phyloP scores from a whole-genome alignment of 1,140 invertebrate genomes.

The Neodiprion virginianus region DNA sequence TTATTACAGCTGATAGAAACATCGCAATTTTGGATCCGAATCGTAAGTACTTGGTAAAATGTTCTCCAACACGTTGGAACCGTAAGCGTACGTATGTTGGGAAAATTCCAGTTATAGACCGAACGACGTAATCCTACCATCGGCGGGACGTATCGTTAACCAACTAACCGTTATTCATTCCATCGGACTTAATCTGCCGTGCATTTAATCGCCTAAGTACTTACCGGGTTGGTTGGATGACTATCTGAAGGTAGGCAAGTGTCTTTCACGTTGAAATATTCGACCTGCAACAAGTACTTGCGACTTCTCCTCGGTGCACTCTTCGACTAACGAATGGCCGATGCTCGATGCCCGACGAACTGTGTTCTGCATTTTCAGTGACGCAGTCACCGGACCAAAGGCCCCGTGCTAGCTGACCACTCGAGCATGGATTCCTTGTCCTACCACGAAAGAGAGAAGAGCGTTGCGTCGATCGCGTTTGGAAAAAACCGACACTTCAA shows the following conservation, averaged over 20 bases:
- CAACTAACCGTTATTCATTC: neutral
- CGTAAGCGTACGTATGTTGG: neutral
- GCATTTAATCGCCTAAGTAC: neutral
- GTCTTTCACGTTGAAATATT: too few relatives aligned
- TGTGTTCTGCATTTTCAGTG: neutral
- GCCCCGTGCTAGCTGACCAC: constrained; percentile 10
- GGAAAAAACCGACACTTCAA: too few relatives aligned
- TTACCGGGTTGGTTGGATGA: neutral
- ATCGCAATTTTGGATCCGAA: neutral
- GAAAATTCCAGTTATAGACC: neutral
- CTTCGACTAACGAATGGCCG: neutral
- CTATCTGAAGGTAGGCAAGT: neutral
- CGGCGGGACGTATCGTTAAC: neutral
- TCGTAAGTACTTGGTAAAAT: neutral
- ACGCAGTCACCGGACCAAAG: neutral
- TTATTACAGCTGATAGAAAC: neutral
- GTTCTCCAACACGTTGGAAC: too few relatives aligned
- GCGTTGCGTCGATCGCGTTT: too few relatives aligned
- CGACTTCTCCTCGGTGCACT: neutral
- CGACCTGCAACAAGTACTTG: neutral
- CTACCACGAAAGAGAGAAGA: neutral
- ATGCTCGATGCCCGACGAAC: neutral
- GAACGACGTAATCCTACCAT: neutral
- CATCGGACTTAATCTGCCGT: neutral
- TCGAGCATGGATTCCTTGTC: neutral